These are phyloP conservation scores for Pituophis catenifer DNA, from an alignment of 2,113 vertebrate genomes.

Conservation along the genomic window DNA sequence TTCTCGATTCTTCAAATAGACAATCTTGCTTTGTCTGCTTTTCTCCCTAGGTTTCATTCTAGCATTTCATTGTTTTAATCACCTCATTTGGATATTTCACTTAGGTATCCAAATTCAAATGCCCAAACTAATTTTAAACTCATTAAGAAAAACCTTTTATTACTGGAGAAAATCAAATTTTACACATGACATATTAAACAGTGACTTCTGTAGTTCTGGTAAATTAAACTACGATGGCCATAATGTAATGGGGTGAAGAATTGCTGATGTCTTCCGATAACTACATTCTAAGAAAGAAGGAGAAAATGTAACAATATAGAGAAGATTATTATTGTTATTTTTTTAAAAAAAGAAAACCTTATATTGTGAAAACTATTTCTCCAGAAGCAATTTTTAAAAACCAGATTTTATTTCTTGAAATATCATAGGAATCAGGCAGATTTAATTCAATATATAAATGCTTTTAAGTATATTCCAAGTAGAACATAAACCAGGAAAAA, in stretches of 20 bases:
- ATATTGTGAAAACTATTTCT: constrained; percentile 5
- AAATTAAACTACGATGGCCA: not conserved
- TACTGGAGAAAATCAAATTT: constrained; percentile 24
- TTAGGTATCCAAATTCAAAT: constrained; percentile 19
- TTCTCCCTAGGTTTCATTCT: not conserved
- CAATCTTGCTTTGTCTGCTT: not conserved
- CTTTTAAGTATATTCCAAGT: not conserved
- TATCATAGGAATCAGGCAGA: not conserved
- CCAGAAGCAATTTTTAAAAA: not conserved
- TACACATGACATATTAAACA: constrained; percentile 23
- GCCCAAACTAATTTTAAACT: not conserved
- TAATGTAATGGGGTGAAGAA: constrained; percentile 15
- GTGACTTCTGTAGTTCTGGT: constrained; percentile 25
- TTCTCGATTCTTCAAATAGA: not conserved
- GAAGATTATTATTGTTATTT: not conserved
- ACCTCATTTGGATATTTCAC: constrained; percentile 11
- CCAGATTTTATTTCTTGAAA: constrained; percentile 22
- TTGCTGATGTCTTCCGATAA: not conserved
- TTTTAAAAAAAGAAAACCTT: not conserved
- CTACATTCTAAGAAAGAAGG: not conserved
- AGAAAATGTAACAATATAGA: not conserved
- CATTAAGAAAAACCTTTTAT: constrained; percentile 15
- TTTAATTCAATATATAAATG: not conserved
- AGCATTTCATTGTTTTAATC: constrained; percentile 12
- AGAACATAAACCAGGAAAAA: not conserved